Percentiles rank a stretch among this genome's conserved stretches.
These are phyloP conservation scores for Cremastinae sp. DNA, from an alignment of 2,888 invertebrate genomes.

Conservation along the genomic window DNA sequence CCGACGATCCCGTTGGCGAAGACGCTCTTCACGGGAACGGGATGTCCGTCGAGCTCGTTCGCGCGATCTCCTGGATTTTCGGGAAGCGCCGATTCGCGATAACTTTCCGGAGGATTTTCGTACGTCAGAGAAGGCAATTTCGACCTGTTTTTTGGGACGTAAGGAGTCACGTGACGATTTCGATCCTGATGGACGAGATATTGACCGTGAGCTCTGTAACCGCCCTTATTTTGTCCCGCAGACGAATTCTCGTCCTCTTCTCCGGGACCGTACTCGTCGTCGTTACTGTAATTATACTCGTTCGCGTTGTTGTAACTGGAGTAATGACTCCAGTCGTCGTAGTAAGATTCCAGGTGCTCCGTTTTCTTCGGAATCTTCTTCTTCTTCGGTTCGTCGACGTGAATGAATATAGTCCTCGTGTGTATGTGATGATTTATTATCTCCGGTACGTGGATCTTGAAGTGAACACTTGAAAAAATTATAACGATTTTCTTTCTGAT, in stretches of 20 bases:
- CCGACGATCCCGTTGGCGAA: conserved; percentile 56
- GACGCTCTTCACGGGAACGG: conserved; percentile 23
- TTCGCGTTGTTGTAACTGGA: conserved; percentile 79
- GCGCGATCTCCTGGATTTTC: conserved; percentile 39
- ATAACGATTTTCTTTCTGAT: neutral
- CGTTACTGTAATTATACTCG: conserved; percentile 11
- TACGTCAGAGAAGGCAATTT: neutral
- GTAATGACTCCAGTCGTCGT: conserved; percentile 73
- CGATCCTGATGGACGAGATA: conserved; percentile 16
- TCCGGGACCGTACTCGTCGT: conserved; percentile 11
- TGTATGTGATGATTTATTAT: conserved; percentile 84
- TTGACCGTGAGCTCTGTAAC: neutral
- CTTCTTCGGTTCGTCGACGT: conserved; percentile 78
- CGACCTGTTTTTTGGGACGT: conserved; percentile 11
- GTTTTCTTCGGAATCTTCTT: conserved; percentile 65
- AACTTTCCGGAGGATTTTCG: conserved; percentile 47
- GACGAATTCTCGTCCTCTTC: conserved; percentile 40
- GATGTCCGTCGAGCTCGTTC: conserved; percentile 33
- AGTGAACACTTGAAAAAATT: conserved; percentile 80
- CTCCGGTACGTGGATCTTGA: conserved; percentile 84
- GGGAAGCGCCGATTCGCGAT: conserved; percentile 44
- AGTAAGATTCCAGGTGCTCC: conserved; percentile 81
- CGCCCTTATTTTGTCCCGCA: neutral
- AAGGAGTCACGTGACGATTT: conserved; percentile 42
- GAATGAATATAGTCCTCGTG: conserved; percentile 84